phyloP scores from a whole-genome alignment of 2,888 invertebrate genomes.

The Malthinus flaveolus region DNA sequence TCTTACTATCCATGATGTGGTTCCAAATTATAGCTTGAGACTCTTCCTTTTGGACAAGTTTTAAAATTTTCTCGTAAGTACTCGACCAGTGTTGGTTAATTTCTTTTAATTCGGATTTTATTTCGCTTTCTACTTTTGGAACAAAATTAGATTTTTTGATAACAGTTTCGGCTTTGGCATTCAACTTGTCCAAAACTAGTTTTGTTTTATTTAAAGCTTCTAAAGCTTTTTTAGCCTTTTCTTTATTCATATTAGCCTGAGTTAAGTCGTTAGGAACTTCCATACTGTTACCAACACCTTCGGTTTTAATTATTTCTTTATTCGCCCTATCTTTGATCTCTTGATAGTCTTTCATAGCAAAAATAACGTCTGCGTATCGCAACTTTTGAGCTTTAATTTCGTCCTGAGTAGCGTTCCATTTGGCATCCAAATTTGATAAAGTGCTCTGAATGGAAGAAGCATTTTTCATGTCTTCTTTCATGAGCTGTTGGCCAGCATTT shows the following conservation, averaged over 20 bases:
- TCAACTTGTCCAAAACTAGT: constrained; percentile 75
- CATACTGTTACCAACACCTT: constrained; percentile 65
- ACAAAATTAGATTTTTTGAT: constrained; percentile 70
- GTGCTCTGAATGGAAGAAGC: constrained; percentile 80
- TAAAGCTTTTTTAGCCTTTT: constrained; percentile 75
- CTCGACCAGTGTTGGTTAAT: constrained; percentile 72
- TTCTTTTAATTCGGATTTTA: constrained; percentile 63
- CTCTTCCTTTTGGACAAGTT: constrained; percentile 79
- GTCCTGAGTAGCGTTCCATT: constrained; percentile 79
- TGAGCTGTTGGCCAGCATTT: constrained; percentile 75
- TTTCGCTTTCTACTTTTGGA: constrained; percentile 65
- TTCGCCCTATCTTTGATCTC: constrained; percentile 73
- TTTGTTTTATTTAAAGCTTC: constrained; percentile 78
- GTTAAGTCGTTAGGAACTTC: constrained; percentile 72
- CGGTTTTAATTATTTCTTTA: constrained; percentile 70
- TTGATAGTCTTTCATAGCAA: constrained; percentile 74
- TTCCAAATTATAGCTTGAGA: constrained; percentile 92
- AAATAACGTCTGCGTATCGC: constrained; percentile 72
- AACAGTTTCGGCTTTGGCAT: constrained; percentile 72
- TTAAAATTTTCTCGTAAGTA: constrained; percentile 70
- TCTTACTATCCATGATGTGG: constrained; percentile 85
- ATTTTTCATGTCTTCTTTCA: constrained; percentile 81
- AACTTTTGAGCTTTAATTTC: constrained; percentile 74
- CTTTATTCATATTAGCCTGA: constrained; percentile 71
- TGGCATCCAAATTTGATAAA: constrained; percentile 74